Evolutionary conservation across 2,888 invertebrate species (phyloP), one percentile per base, ranked within the genome.

Genomic region (Falcaria lacertinaria): DNA sequence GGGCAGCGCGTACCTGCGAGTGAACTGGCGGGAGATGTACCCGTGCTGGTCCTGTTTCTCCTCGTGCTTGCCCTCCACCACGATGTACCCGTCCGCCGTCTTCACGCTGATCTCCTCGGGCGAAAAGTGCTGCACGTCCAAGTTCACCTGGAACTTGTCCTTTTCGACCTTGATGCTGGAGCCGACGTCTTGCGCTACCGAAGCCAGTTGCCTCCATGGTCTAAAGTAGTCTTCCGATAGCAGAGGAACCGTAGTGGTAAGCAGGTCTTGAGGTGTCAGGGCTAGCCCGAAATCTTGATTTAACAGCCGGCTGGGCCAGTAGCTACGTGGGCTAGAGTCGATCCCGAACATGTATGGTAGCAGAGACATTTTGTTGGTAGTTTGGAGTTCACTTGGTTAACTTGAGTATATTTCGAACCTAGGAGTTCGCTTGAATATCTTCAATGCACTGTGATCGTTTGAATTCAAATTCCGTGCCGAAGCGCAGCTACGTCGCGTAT

Each of bases 71-170:
- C 93, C 95, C 70, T 95, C 93, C 15, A 94, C 90, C 2, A 94
- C 89, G n/a, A 95, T 89, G 41, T 80, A 89, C 42, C 92, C 91
- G 41, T 94, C 94, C 0, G 91, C 89, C 0, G 93, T 94, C 74
- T 94, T 95, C 0, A 96, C 94, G 0, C 90, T 88, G 38, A 96
- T 91, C 68, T 95, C 95, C 35, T 92, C 91, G 0, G 95, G 95
- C 2, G 90, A 77, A 64, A 94, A 95, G 51, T 95, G 93, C 50
- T 93, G 92, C 4, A 95, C 94, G 65, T 95, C 95, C 59, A 95
- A 74, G 57, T 91, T 91, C 2, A 94, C 91, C 62, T 92, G 91
- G 60, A 91, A 92, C 42, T 91, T 91, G 57, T 92, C 91, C 38
- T 91, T 90, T 60, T 91, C 91, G 7, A 80, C 64, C 16, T 87